Evolutionary conservation across 2,888 invertebrate species (phyloP), one percentile per base, ranked within the genome.

Genomic region (Hyppa rectilinea): DNA sequence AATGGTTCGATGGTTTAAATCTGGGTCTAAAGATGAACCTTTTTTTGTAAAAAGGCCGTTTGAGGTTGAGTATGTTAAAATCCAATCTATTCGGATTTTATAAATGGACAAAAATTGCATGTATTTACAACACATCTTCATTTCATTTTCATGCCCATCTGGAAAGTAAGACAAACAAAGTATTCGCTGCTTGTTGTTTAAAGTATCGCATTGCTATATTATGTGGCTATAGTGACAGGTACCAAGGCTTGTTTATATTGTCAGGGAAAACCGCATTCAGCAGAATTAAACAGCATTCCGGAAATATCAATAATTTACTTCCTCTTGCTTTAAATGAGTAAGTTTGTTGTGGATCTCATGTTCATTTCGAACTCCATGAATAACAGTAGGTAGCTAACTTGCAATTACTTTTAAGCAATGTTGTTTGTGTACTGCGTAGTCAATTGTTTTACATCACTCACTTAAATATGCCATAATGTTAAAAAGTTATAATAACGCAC

Each of bases 201-300:
- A 20, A 20, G 14, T 53, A 14, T 40, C 5, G 29, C 45, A 55
- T 34, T 47, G 5, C 20, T 47, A 7, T 47, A 7, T 5, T 23
- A 55, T 26, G 38, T 53, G 31, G 38, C 14, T 53, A 38, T 29
- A 12, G 29, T 52, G 29, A 20, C 14, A 12, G n/a, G n/a, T 23
- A 20, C 29, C 20, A 40, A 17, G 12, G 36, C 50, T 52, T 64
- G 23, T 55, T 53, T 55, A 40, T 47, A 40, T 67, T 69, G 31
- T 55, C 68, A 40, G 53, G 71, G 69, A 76, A 76, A 71, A 71
- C 71, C 43, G 52, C 31, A 49, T 17, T 34, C 20, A 26, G 20
- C 12, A 49, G 5, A 26, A 23, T 12, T 10, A 10, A 38, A 31
- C 10, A 53, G 12, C 52, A 69, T 69, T 77, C 70, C 70, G 34